Base-by-base conservation (phyloP, 2,797 vertebrate genomes). In the Manis javanica region DNA sequence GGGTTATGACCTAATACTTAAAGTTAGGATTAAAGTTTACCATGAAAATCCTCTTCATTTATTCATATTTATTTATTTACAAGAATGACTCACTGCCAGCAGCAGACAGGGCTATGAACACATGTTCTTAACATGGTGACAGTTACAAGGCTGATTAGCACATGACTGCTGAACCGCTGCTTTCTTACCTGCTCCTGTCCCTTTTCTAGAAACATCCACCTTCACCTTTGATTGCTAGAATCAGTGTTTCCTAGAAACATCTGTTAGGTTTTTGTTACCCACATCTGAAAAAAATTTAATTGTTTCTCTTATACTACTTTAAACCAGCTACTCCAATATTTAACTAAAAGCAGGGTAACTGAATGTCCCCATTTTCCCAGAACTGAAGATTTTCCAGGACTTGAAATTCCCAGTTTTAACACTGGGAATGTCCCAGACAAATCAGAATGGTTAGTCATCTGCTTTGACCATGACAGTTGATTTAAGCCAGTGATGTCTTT, bases 81-180 rank as follows among this genome's bases (percentile, higher is more conserved):
- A 87, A 94, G 57, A 66, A 69, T 68, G n/a, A 93, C 24, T 90
- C 74, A 78, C 31, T 75, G 24, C 53, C 90, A 95, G 46, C 59
- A 34, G 13, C 74, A 95, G 85, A 93, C 42, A 46, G 10, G 63
- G 29, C 57, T 23, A 31, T 12, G 16, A 77, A 57, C 26, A 90
- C 79, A 83, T 26, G 37, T 15, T 91, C 51, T 63, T 71, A 82
- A 61, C 29, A 9, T 29, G 82, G 29, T 66, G 95, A 61, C 49
- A 86, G 57, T 55, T 34, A 31, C 0, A 66, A 77, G 13, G 66
- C 69, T 49, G 8, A 39, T 86, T 51, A 91, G 34, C 71, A 46
- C 19, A 12, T 39, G 23, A 91, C 29, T 46, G 10, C 53, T 6
- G 5, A n/a, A 7, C 39, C 57, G 46, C 24, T 59, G 92, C 34